Evolutionary conservation across 2,797 vertebrate genomes (phyloP).

Genomic region (Gobio occitaniae): DNA sequence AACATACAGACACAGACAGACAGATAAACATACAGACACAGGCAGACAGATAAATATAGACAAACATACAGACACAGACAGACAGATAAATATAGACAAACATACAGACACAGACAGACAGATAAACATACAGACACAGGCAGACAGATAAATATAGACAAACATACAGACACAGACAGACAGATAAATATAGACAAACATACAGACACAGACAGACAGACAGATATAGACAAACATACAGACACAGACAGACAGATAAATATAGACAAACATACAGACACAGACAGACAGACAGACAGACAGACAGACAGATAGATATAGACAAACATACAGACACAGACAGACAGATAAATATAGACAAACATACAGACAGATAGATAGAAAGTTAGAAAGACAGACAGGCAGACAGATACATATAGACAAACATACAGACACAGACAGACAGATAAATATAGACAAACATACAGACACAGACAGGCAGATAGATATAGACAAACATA

Average conservation of each 20-base stretch:
- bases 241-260: too few species aligned
- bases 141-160: not conserved
- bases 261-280: too few species aligned
- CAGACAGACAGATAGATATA: too few species aligned
- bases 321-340: too few species aligned
- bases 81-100: not conserved
- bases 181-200: not conserved
- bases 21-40: not conserved
- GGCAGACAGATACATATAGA: not conserved
- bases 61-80: not conserved
- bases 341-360: too few species aligned
- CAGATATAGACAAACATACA: too few species aligned
- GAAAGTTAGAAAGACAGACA: too few species aligned
- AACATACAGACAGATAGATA: too few species aligned
- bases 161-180: not conserved
- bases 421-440: not conserved
- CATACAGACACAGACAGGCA: constrained; percentile 6
- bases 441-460: not conserved
- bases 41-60: not conserved
- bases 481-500: not conserved
- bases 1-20: not conserved
- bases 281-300: too few species aligned
- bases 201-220: not conserved
- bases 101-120: not conserved
- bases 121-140: not conserved